Conservation (phyloP, 2,797 vertebrate genomes). For the Ambastaia sidthimunki region DNA sequence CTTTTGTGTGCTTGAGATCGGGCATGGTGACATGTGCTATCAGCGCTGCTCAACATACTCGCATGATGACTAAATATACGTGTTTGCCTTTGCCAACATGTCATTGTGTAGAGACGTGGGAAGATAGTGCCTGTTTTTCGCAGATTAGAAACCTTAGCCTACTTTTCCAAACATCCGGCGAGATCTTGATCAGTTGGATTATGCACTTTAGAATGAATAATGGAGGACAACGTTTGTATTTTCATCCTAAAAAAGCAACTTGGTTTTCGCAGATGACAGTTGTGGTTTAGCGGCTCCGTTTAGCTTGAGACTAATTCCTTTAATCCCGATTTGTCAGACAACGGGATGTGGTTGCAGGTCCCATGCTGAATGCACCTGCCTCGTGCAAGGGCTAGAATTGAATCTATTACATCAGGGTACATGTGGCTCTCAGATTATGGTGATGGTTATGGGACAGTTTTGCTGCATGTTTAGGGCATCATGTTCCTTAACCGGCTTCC, state of each 20-base stretch:
- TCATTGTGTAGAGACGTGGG: conserved; percentile 28
- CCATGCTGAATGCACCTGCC: conserved; percentile 2
- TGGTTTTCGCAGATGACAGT: conserved; percentile 36
- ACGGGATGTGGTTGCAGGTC: conserved; percentile 22
- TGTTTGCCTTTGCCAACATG: conserved; percentile 25
- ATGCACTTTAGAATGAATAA: conserved; percentile 5
- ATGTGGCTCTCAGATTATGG: not conserved
- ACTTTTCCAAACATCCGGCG: conserved; percentile 33
- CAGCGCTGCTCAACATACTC: conserved; percentile 2
- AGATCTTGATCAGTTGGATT: not conserved
- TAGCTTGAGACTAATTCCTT: conserved; percentile 38
- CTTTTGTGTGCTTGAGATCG: conserved; percentile 41
- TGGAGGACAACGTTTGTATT: not conserved
- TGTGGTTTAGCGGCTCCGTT: conserved; percentile 34
- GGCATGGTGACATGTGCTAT: conserved; percentile 18
- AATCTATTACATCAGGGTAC: conserved; percentile 24
- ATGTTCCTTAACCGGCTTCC: conserved; percentile 6
- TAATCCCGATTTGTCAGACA: conserved; percentile 53
- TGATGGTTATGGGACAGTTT: conserved; percentile 38
- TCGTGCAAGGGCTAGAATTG: conserved; percentile 2
- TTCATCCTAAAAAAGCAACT: not conserved
- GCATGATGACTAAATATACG: conserved; percentile 26
- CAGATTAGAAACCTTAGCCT: conserved; percentile 11
- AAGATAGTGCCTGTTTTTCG: not conserved
- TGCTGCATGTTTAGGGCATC: conserved; percentile 33